Evolutionary conservation across 2,797 vertebrate genomes (phyloP).

Genomic region (Molossus molossus): DNA sequence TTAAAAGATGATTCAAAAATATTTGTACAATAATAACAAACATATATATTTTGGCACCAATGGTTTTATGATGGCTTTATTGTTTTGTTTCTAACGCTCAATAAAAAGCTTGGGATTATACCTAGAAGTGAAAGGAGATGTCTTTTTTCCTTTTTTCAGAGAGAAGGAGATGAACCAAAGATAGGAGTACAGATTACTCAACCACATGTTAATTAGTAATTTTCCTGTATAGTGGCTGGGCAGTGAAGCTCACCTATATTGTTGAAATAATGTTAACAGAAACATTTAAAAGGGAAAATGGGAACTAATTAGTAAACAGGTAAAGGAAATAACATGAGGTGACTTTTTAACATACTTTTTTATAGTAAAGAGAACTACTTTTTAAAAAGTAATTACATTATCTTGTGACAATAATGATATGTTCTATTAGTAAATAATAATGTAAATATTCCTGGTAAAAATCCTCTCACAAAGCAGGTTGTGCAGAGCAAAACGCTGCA

Average conservation of each 20-base stretch:
- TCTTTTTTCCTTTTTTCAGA: background rate
- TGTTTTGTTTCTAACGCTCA: background rate
- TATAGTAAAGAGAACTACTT: constrained; percentile 24
- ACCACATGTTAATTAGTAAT: background rate
- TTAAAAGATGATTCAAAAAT: constrained; percentile 21
- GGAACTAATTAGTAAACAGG: constrained; percentile 32
- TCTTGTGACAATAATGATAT: background rate
- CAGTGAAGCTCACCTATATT: background rate
- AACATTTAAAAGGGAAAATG: background rate
- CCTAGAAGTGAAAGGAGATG: background rate
- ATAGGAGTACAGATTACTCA: background rate
- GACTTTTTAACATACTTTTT: constrained; percentile 1
- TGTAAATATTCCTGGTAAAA: constrained; percentile 61
- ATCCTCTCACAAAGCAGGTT: constrained; percentile 7
- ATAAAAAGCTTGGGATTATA: background rate
- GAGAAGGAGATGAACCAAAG: constrained; percentile 8
- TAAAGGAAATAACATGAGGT: background rate
- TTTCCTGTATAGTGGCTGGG: background rate
- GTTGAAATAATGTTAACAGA: constrained; percentile 36
- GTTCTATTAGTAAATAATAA: constrained; percentile 62
- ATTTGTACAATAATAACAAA: background rate
- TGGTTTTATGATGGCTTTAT: constrained; percentile 6
- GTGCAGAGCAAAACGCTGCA: background rate
- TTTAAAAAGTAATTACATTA: background rate
- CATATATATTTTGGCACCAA: constrained; percentile 25